Conservation (phyloP, 64 coral and sea anemone species). For the Anthopleura sola region DNA sequence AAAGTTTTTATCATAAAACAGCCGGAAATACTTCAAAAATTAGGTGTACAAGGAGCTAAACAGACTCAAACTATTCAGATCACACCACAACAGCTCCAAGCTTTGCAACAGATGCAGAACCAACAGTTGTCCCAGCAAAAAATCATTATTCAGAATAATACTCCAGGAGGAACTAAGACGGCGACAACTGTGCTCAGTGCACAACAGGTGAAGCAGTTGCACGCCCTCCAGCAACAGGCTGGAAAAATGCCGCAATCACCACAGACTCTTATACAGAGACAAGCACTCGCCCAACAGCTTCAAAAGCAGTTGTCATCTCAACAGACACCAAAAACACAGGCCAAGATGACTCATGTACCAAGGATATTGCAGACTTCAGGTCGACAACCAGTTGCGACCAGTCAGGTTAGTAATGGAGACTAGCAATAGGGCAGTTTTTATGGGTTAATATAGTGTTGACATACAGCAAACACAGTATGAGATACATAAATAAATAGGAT, state of each 20-base stretch:
- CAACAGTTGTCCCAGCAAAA: slow-evolving; percentile 72
- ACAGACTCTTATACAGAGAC: slow-evolving; percentile 47
- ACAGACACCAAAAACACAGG: slow-evolving; percentile 20
- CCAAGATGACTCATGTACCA: slow-evolving; percentile 51
- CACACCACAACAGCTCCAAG: slow-evolving; percentile 82
- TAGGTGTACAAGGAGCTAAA: slow-evolving; percentile 70
- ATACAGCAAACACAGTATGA: too few species aligned
- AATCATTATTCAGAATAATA: slow-evolving; percentile 18
- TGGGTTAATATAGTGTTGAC: too few species aligned
- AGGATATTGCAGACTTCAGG: slow-evolving; percentile 63
- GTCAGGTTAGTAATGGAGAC: neutral
- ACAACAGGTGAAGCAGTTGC: slow-evolving; percentile 81
- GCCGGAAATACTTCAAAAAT: slow-evolving; percentile 79
- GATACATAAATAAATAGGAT: too few species aligned
- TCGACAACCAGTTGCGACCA: slow-evolving; percentile 27
- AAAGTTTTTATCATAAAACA: slow-evolving; percentile 95
- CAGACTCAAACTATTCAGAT: slow-evolving; percentile 87
- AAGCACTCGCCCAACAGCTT: slow-evolving; percentile 41
- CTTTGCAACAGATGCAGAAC: slow-evolving; percentile 70
- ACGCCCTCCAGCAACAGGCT: slow-evolving; percentile 63
- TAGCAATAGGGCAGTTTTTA: too few species aligned
- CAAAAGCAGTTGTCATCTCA: slow-evolving; percentile 10
- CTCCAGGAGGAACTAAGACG: slow-evolving; percentile 14
- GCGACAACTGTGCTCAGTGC: slow-evolving; percentile 48
- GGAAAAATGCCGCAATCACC: slow-evolving; percentile 42